Evolutionary conservation across 2,888 invertebrate genomes (phyloP).

Genomic region (Drosophila borealis): DNA sequence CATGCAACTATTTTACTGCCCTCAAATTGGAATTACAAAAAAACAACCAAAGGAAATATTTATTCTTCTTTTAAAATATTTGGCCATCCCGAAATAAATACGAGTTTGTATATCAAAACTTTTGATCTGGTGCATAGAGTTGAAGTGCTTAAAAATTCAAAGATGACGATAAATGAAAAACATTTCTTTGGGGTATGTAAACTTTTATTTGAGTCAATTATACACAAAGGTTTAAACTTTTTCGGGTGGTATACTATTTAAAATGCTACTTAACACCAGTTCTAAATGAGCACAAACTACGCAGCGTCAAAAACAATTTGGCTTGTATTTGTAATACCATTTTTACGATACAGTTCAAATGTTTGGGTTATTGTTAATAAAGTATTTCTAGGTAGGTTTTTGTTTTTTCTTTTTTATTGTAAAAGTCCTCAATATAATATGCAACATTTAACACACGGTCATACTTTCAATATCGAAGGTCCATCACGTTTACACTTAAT

Average conservation of each 20-base stretch:
- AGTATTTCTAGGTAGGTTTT: conserved; percentile 60
- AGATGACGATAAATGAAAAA: not conserved
- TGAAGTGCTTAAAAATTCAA: not conserved
- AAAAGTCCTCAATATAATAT: conserved; percentile 67
- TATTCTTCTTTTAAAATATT: too few relatives aligned
- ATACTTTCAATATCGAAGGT: conserved; percentile 53
- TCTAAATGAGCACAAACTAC: conserved; percentile 66
- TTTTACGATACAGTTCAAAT: conserved; percentile 51
- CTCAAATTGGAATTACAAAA: too few relatives aligned
- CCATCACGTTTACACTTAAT: conserved; percentile 71
- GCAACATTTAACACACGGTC: conserved; percentile 70
- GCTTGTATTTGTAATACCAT: conserved; percentile 61
- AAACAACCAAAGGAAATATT: too few relatives aligned
- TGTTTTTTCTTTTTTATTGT: conserved; percentile 37
- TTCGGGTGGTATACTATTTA: conserved; percentile 67
- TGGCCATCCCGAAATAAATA: too few relatives aligned
- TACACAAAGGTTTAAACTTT: conserved; percentile 55
- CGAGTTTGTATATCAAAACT: too few relatives aligned
- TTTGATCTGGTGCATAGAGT: too few relatives aligned
- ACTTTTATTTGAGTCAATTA: conserved; percentile 66
- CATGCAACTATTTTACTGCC: too few relatives aligned
- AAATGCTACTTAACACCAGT: conserved; percentile 74
- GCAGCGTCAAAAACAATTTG: conserved; percentile 48
- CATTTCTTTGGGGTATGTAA: conserved; percentile 36
- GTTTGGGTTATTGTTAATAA: conserved; percentile 59